Evolutionary conservation across 2,113 vertebrate species (phyloP), one percentile per base, ranked within the genome.

Genomic region (Melanocharis versteri): DNA sequence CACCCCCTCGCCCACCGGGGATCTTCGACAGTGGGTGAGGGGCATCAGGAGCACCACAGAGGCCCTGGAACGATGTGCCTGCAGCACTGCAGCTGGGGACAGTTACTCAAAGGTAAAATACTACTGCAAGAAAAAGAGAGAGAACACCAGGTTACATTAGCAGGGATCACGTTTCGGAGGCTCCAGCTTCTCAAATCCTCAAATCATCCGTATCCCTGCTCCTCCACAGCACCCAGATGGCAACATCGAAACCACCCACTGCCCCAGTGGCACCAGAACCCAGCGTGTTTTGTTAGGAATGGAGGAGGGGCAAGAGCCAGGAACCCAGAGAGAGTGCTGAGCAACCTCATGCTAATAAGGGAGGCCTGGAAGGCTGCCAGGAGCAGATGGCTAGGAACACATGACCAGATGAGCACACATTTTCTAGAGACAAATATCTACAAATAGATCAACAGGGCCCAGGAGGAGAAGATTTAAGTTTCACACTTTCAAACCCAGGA

Each of bases 31-130:
- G 99, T 99, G 99, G 99, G 99, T 99, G 99, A 99, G 99, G 99
- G 99, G 98, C 99, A 99, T 99, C 99, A 99, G 99, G 99, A 99
- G 98, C 99, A 99, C 99, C 99, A 99, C 99, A 99, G 99, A 99
- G 99, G 99, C 99, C 99, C 99, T 27, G 99, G 99, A 98, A 99
- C 98, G 96, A 98, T 98, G 98, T 98, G 99, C 98, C 98, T 99
- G 97, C 98, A 99, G 98, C 98, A 98, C 97, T 98, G 97, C 93
- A 98, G 97, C 97, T 98, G 98, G 93, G 98, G 98, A 98, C 97
- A 98, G 97, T 97, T 98, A 98, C 98, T 98, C 96, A 98, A 98
- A 97, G 99, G 98, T 97, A 98, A 98, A 96, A 98, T 98, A 97
- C 97, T 98, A 98, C 99, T 99, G 98, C 90, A 98, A 97, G 90